Percentiles rank a stretch among this genome's conserved stretches.
phyloP scores from a whole-genome alignment of 2,888 invertebrate species.

The Pantelozetes paolii region DNA sequence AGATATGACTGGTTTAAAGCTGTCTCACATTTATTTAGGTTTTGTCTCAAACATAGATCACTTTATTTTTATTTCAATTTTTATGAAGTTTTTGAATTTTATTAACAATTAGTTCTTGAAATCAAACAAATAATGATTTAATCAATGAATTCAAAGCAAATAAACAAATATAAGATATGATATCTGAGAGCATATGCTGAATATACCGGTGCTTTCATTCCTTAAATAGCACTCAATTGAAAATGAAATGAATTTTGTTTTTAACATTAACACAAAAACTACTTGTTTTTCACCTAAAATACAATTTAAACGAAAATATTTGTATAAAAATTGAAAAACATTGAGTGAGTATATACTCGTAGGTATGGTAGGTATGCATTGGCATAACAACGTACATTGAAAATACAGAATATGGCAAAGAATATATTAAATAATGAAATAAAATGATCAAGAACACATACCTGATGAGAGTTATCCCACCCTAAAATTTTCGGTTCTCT shows the following conservation, averaged over 20 bases:
- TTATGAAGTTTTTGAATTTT: too few species aligned
- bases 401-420: neutral
- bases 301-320: too few species aligned
- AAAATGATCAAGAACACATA: slow-evolving; percentile 35
- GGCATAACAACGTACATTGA: neutral
- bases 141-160: neutral
- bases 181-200: neutral
- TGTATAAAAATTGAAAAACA: too few species aligned
- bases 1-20: slow-evolving; percentile 27
- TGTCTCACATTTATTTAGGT: neutral
- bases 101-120: too few species aligned
- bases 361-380: too few species aligned
- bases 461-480: slow-evolving; percentile 48
- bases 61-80: neutral
- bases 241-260: too few species aligned
- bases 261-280: too few species aligned
- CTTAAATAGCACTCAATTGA: too few species aligned
- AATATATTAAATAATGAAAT: neutral
- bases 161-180: neutral
- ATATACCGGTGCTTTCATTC: too few species aligned
- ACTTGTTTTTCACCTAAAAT: too few species aligned
- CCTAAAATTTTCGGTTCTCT: slow-evolving; percentile 45
- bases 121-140: too few species aligned
- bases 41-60: neutral
- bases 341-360: too few species aligned